These are phyloP conservation scores for Notarius lentiginosus DNA, from an alignment of 2,113 vertebrate genomes.

Conservation along the genomic window DNA sequence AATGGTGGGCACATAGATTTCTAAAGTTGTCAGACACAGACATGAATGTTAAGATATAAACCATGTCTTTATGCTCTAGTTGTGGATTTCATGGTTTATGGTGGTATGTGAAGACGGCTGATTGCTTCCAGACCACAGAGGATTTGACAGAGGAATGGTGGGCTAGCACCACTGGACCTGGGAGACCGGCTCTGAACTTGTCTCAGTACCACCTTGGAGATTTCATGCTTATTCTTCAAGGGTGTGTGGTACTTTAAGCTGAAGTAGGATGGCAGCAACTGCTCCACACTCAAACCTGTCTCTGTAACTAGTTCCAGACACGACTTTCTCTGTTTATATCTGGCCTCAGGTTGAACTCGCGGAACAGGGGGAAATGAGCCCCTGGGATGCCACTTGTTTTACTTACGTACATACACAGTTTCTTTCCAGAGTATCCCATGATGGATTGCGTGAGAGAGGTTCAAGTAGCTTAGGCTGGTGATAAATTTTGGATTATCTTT, in stretches of 20 bases:
- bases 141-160: conserved; percentile 5
- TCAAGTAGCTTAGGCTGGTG: conserved; percentile 21
- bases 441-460: conserved; percentile 16
- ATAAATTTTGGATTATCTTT: conserved; percentile 43
- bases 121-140: conserved; percentile 71
- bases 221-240: conserved; percentile 32
- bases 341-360: conserved; percentile 42
- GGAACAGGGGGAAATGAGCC: conserved; percentile 27
- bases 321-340: conserved; percentile 37
- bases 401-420: conserved; percentile 26
- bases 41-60: conserved; percentile 69
- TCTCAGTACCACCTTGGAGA: conserved; percentile 43
- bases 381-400: conserved; percentile 36
- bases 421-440: conserved; percentile 9
- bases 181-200: conserved; percentile 39
- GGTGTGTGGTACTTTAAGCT: conserved; percentile 1
- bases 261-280: background rate
- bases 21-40: conserved; percentile 68
- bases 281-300: conserved; percentile 19
- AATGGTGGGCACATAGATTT: conserved; percentile 57
- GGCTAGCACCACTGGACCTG: conserved; percentile 48
- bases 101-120: conserved; percentile 67
- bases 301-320: conserved; percentile 29
- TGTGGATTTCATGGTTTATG: conserved; percentile 70
- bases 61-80: conserved; percentile 68